Evolutionary conservation across 2,113 vertebrate species (phyloP).

Genomic region (Chaetura pelagica): DNA sequence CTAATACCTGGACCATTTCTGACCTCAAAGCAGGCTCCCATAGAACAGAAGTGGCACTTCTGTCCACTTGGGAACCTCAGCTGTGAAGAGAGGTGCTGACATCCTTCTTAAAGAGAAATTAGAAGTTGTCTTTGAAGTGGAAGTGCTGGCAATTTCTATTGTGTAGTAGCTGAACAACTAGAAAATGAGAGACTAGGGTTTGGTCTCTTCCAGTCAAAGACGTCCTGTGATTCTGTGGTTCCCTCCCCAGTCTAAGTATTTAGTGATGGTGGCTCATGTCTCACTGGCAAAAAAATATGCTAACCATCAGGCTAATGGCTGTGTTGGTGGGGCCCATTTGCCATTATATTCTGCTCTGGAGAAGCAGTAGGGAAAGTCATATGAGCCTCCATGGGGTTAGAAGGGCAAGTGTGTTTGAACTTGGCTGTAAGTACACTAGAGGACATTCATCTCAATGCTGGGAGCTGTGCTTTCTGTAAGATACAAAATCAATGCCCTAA

Average conservation of each 20-base stretch:
- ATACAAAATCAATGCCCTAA: neutral
- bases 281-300: neutral
- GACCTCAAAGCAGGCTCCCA: neutral
- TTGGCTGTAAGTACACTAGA: neutral
- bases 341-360: neutral
- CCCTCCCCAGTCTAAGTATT: neutral
- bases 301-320: neutral
- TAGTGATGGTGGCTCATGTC: neutral
- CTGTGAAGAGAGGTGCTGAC: neutral
- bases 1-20: neutral
- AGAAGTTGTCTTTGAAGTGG: neutral
- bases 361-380: neutral
- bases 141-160: neutral
- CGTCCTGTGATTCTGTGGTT: neutral
- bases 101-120: neutral
- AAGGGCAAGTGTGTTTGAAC: neutral
- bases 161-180: neutral
- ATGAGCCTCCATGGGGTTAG: neutral
- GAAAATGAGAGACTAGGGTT: neutral
- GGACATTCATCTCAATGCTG: neutral
- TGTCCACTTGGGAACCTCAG: neutral
- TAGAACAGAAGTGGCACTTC: neutral
- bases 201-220: too few relatives aligned
- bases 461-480: neutral
- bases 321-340: rapidly evolving